Evolutionary conservation across 1,140 invertebrate species (phyloP), one percentile per base, ranked within the genome.

Genomic region (Condylostylus longicornis): DNA sequence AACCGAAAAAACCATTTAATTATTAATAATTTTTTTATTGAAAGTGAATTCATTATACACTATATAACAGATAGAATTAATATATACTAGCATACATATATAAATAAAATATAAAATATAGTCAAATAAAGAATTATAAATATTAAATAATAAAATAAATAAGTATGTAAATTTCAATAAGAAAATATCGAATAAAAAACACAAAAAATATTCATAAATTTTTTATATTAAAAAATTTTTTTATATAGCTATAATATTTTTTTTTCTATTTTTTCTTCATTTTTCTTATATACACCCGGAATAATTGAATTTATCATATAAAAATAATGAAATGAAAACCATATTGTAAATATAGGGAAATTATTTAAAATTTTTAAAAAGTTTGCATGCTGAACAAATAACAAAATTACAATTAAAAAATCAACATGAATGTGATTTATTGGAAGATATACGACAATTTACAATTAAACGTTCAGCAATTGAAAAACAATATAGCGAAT

Each of bases 401-500:
- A 74, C 83, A 5, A 91, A 91, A 65, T 70, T 95, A 44, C 80
- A 89, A 58, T 70, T 82, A 18, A 96, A 96, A 64, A 91, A 94
- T 62, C 89, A 94, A 62, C 88, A 94, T 66, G 90, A 96, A 58
- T 89, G 84, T 64, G 89, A 95, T 59, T 67, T 95, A 40, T 65
- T 95, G 31, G 90, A 95, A 66, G 89, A 94, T 58, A 81, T 95
- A 33, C 77, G 87, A 67, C 86, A 78, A 52, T 96, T 90, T 62
- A 83, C 81, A 25, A 77, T 93, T 53, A 90, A 91, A 58, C 74
- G 86, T 46, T 88, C 86, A 14, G 74, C 82, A 15, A 84, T 95
- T 45, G 90, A 96, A 62, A 94, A 90, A 58, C 86, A 86, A 12
- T 95, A 95, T 63, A 88, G 85, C 1, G 88, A 94, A 79, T 81